Conservation (phyloP, 2,888 invertebrate species). For the Chloroclystis v-ata region DNA sequence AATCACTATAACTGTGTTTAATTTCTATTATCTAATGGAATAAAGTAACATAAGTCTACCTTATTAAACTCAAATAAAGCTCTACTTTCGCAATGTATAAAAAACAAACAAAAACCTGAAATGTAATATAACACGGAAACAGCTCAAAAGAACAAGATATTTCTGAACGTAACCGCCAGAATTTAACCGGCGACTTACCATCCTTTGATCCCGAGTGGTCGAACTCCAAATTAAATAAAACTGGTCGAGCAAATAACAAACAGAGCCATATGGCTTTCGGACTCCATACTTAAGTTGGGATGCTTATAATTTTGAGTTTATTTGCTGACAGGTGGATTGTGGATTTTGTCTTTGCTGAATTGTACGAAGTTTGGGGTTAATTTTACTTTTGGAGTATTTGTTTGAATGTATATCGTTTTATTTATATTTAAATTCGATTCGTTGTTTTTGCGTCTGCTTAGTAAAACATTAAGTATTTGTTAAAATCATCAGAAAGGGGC, state of each 20-base stretch:
- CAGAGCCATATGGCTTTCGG: slow-evolving; percentile 5
- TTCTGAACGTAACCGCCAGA: slow-evolving; percentile 1
- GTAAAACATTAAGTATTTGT: too few species aligned
- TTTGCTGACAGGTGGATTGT: neutral
- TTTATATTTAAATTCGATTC: too few species aligned
- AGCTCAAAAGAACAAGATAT: neutral
- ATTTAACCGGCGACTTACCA: slow-evolving; percentile 9
- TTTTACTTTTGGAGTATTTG: too few species aligned
- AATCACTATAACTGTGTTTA: too few species aligned
- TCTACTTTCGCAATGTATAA: neutral
- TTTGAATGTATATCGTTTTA: too few species aligned
- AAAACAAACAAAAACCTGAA: neutral
- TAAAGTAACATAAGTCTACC: too few species aligned
- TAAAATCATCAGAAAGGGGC: too few species aligned
- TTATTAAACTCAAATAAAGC: too few species aligned
- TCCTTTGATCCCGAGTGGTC: slow-evolving; percentile 17
- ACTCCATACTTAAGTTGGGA: neutral
- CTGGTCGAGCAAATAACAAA: slow-evolving; percentile 17
- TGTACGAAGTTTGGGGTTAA: too few species aligned
- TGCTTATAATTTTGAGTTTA: neutral
- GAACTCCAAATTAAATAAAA: slow-evolving; percentile 16
- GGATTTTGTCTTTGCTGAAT: too few species aligned
- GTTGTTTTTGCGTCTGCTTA: too few species aligned
- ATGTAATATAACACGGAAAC: neutral
- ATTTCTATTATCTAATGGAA: too few species aligned